Evolutionary conservation across 2,797 vertebrate genomes (phyloP).

Genomic region (Alauda arvensis): DNA sequence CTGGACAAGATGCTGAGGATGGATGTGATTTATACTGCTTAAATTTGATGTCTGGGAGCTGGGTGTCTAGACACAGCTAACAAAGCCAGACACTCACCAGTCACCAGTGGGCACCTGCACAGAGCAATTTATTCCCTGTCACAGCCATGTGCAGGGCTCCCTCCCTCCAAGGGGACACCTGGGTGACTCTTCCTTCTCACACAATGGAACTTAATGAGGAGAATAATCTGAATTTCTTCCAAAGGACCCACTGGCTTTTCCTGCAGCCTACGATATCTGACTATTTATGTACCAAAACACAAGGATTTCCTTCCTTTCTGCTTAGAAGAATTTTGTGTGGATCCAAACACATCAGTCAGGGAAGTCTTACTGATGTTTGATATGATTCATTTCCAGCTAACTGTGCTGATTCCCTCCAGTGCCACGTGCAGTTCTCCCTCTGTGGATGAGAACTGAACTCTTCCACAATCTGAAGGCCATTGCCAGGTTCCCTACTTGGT

Average conservation of each 20-base stretch:
- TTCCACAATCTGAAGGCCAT: neutral
- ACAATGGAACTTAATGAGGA: neutral
- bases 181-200: neutral
- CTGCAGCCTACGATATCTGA: neutral
- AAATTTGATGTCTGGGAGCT: neutral
- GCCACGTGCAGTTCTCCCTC: neutral
- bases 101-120: neutral
- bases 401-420: neutral
- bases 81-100: neutral
- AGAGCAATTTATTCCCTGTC: neutral
- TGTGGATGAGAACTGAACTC: neutral
- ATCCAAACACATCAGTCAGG: neutral
- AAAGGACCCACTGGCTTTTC: neutral
- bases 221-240: neutral
- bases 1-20: neutral
- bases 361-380: neutral
- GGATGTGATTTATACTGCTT: neutral
- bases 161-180: neutral
- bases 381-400: neutral
- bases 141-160: neutral
- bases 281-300: neutral
- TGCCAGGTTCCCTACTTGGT: neutral
- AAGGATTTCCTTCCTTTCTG: neutral
- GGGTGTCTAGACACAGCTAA: constrained; percentile 15
- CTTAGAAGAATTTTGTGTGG: neutral